These are phyloP conservation scores for Esperia sulphurella DNA, from an alignment of 2,888 invertebrate species.

Conservation along the genomic window DNA sequence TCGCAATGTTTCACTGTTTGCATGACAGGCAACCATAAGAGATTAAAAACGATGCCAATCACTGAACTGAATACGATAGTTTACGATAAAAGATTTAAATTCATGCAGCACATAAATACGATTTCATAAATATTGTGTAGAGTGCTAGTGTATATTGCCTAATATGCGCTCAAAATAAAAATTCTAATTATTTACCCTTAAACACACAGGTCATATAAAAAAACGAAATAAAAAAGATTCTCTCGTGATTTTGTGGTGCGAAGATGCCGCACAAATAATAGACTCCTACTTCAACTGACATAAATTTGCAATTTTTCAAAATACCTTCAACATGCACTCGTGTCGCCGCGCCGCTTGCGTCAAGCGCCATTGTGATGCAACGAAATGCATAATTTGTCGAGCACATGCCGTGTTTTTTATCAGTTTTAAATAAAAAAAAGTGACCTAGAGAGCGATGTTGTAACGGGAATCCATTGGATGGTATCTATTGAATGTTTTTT, in stretches of 20 bases:
- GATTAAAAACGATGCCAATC: not conserved
- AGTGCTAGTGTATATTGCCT: too few relatives aligned
- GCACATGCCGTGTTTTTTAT: slow-evolving; percentile 69
- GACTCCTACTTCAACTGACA: slow-evolving; percentile 51
- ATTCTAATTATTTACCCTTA: too few relatives aligned
- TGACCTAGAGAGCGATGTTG: slow-evolving; percentile 64
- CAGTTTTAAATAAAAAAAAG: slow-evolving; percentile 40
- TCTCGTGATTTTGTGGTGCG: slow-evolving; percentile 27
- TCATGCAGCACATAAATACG: too few relatives aligned
- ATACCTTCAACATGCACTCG: slow-evolving; percentile 56
- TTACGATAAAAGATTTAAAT: too few relatives aligned
- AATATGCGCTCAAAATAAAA: too few relatives aligned
- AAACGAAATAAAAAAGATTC: too few relatives aligned
- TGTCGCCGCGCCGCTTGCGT: slow-evolving; percentile 43
- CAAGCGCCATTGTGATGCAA: slow-evolving; percentile 64
- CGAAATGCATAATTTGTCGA: slow-evolving; percentile 75
- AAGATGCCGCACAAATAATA: slow-evolving; percentile 44
- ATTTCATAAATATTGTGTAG: too few relatives aligned
- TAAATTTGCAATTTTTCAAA: slow-evolving; percentile 48
- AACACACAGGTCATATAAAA: too few relatives aligned
- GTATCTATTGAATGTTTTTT: slow-evolving; percentile 66
- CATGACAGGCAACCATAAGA: not conserved
- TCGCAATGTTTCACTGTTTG: not conserved
- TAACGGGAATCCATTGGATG: slow-evolving; percentile 65
- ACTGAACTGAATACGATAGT: too few relatives aligned